Conservation (phyloP, 2,113 vertebrate species). For the Pionites leucogaster region DNA sequence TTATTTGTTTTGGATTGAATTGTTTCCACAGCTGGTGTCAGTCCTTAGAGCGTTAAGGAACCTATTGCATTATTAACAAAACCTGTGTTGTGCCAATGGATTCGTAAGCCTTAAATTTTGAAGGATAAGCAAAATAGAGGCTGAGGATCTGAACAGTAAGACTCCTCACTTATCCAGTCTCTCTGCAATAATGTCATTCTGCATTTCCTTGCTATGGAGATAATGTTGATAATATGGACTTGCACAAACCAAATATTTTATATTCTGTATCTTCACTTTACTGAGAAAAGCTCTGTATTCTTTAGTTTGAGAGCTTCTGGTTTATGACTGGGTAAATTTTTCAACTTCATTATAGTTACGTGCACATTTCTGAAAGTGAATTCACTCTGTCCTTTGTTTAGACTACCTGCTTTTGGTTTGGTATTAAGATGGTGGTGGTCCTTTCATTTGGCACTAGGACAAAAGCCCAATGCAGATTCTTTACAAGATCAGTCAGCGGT, state of each 20-base stretch:
- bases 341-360: not conserved
- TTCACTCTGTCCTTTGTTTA: not conserved
- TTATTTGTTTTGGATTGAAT: conserved; percentile 12
- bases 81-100: not conserved
- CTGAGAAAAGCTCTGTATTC: not conserved
- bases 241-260: not conserved
- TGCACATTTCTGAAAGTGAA: not conserved
- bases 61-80: not conserved
- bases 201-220: not conserved
- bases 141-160: not conserved
- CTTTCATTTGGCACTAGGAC: not conserved
- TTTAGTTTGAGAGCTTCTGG: not conserved
- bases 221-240: not conserved
- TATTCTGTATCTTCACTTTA: not conserved
- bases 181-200: not conserved
- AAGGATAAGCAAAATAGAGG: not conserved
- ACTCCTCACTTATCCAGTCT: not conserved
- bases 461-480: not conserved
- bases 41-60: not conserved
- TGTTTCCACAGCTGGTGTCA: conserved; percentile 15
- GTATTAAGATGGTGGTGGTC: not conserved
- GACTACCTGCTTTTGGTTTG: not conserved
- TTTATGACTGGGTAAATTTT: not conserved
- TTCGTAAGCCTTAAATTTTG: not conserved
- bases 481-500: not conserved